Base-by-base conservation (phyloP, 1,140 invertebrate species). In the Caenorhabditis inopinata region DNA sequence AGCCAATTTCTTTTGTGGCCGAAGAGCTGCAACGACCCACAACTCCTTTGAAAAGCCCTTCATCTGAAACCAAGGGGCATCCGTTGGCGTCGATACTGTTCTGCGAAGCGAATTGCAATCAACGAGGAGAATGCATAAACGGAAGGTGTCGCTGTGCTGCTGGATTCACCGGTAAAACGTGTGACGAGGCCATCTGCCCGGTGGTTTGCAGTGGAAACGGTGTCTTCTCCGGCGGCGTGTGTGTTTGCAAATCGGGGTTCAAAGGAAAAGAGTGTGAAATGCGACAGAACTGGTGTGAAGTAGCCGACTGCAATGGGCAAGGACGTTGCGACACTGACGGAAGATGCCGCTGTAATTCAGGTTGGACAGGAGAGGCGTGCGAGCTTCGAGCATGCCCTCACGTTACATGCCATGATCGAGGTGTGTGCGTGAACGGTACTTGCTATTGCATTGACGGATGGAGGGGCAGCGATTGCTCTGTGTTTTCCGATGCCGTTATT, bases 221-320 rank as follows among this genome's bases (percentile, higher is more conserved):
- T 16, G 95, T 96, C 84, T 99, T 96, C 89, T 93, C 95, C 11
- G 93, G 95, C 82, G 97, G 97, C 1, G 91, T 92, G n/a, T 99
- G 97, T 90, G 92, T 96, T 38, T 99, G 97, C 89, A 97, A 97
- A 89, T 95, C 96, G 86, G 96, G 96, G 0, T 98, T 94, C 94
- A 94, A 95, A 89, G 96, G 96, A 32, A 76, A 75, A 12, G 95
- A 96, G 86, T 99, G 97, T 89, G 93, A 93, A 74, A 92, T 97
- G 80, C 94, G 94, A 35, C 93, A 94, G 81, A 92, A 92, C 81
- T 95, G 84, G 84, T 86, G 80, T 51, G 93, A 94, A 81, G 94
- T 94, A 91, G 95, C 96, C 87, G 94, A 95, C 87, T 94, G 96
- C 84, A 95, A 95, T 0, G 90, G 96, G 4, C 94, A 96, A 86